A percentile compares a stretch with the other conserved stretches of the same genome.
These are phyloP conservation scores for Apogon talboti DNA, from an alignment of 2,797 vertebrate genomes.

Conservation along the genomic window DNA sequence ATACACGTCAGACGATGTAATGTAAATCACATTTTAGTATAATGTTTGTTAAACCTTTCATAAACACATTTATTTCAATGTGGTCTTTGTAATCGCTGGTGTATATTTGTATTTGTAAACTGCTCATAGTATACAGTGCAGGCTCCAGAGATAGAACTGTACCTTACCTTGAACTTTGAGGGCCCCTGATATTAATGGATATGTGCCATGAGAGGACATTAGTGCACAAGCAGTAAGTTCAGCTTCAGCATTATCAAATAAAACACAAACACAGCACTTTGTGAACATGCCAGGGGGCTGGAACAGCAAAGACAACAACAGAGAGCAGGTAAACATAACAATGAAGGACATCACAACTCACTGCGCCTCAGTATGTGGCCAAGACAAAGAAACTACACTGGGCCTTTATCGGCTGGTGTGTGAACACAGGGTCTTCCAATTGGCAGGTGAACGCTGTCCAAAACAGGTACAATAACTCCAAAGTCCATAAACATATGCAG, in stretches of 20 bases:
- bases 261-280: conserved; percentile 51
- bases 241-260: conserved; percentile 49
- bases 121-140: neutral
- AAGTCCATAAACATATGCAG: neutral
- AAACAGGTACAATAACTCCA: neutral
- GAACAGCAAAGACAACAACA: conserved; percentile 52
- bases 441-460: neutral
- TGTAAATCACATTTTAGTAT: neutral
- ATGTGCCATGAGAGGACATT: conserved; percentile 26
- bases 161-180: conserved; percentile 23
- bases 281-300: conserved; percentile 45
- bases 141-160: neutral
- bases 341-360: conserved; percentile 42
- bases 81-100: neutral
- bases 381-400: conserved; percentile 39
- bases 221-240: conserved; percentile 3
- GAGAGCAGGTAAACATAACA: conserved; percentile 52
- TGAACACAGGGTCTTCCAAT: conserved; percentile 24
- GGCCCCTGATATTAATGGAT: conserved; percentile 30
- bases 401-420: conserved; percentile 26
- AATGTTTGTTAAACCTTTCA: neutral
- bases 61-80: neutral
- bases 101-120: neutral
- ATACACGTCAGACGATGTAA: neutral
- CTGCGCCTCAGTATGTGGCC: conserved; percentile 26